Evolutionary conservation across 2,888 invertebrate genomes (phyloP), one percentile per base, ranked within the genome.

Genomic region (Oscheius sp.): DNA sequence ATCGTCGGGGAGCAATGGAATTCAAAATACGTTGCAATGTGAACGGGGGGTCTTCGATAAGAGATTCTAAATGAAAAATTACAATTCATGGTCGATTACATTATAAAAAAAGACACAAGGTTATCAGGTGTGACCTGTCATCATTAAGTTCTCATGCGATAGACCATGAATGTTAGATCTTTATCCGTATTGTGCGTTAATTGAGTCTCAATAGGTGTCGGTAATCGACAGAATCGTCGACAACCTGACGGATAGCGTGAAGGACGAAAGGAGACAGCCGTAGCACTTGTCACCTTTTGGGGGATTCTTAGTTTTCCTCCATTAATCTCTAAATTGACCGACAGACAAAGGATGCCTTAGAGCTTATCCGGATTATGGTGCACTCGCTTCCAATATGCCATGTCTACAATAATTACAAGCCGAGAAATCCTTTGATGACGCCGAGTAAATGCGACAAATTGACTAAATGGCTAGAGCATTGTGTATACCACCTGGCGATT

Each of bases 401-500:
- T 59, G 59, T 59, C 59, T 59, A 59, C 59, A 59, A 44, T 59
- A 59, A 59, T 59, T 59, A 59, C 59, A 59, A 59, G 59, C 59
- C 41, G 41, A 28, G 59, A 41, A 30, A 24, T 44, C 59, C 41
- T 59, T 59, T 59, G 59, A 59, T 59, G 59, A 20, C 59, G 59
- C 59, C 59, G 59, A 24, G 59, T 59, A 41, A 59, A 59, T 59
- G 59, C 59, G 59, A 59, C 54, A 59, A 59, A 59, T 59, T 59
- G 59, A 59, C 59, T 59, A 59, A 59, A 59, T 59, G 59, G 44
- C 33, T 32, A 24, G 32, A 22, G 41, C 44, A 41, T 44, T 41
- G 59, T 59, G 59, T 30, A n/a, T n/a, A n/a, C n/a, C n/a, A n/a
- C n/a, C n/a, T n/a, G n/a, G n/a, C n/a, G n/a, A n/a, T n/a, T n/a